A percentile compares a stretch with the other conserved stretches of the same genome.
Conservation (phyloP, 2,888 invertebrate genomes). For the Altica lythri region DNA sequence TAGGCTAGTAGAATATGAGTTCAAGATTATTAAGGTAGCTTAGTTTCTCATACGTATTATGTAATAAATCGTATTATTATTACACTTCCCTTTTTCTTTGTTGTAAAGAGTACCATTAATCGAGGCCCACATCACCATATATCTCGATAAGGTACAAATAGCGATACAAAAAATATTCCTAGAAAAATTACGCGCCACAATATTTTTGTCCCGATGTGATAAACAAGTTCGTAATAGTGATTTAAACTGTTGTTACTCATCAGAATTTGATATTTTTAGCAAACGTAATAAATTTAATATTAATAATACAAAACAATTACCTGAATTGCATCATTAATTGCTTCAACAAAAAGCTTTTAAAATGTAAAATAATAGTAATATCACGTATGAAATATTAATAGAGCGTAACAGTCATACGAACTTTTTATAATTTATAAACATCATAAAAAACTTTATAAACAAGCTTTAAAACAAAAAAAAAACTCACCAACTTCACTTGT, state of each 20-base stretch:
- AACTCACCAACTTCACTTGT: constrained; percentile 39
- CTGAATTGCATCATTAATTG: constrained; percentile 38
- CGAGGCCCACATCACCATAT: constrained; percentile 31
- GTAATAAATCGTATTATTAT: background rate
- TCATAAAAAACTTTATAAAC: too few relatives aligned
- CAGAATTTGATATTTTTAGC: constrained; percentile 31
- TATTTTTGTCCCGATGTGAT: constrained; percentile 9
- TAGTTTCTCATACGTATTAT: background rate
- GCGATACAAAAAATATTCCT: constrained; percentile 4
- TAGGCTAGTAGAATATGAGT: constrained; percentile 54
- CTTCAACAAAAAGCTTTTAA: background rate
- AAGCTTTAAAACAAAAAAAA: constrained; percentile 15
- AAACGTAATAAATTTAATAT: constrained; percentile 39
- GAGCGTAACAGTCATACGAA: constrained; percentile 46
- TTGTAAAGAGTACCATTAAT: constrained; percentile 5
- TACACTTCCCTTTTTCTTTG: background rate
- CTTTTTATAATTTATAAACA: constrained; percentile 29
- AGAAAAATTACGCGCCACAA: constrained; percentile 11
- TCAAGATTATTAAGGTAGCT: constrained; percentile 37
- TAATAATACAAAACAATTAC: too few relatives aligned
- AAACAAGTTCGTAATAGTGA: constrained; percentile 22
- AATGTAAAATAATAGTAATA: too few relatives aligned
- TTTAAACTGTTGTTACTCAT: constrained; percentile 18
- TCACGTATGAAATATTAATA: constrained; percentile 42
- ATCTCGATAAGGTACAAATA: constrained; percentile 28